A percentile compares a stretch with the other conserved stretches of the same genome.
Evolutionary conservation across 2,113 vertebrate species (phyloP).

Genomic region (Mobula birostris): DNA sequence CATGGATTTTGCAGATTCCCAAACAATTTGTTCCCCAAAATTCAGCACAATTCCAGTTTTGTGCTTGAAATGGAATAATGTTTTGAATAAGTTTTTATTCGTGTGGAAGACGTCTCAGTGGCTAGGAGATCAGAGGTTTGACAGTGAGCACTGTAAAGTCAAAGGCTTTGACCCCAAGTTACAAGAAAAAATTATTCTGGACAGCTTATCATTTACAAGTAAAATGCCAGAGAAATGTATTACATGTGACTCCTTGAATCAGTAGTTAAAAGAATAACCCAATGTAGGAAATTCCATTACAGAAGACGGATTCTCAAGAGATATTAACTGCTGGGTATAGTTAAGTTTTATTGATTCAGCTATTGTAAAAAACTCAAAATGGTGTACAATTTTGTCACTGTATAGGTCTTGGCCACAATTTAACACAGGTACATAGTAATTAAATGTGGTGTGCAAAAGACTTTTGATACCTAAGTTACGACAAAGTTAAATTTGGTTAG

Average conservation of each 20-base stretch:
- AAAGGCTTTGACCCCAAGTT: background rate
- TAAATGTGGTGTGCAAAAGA: background rate
- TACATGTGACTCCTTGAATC: background rate
- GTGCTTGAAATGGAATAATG: background rate
- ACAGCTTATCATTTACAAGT: background rate
- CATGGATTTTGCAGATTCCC: background rate
- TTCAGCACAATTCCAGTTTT: background rate
- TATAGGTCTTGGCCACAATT: background rate
- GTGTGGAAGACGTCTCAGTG: background rate
- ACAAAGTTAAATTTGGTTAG: background rate
- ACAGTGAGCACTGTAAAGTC: background rate
- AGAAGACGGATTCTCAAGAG: background rate
- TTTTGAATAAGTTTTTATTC: too few relatives aligned
- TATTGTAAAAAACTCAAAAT: background rate
- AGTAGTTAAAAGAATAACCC: background rate
- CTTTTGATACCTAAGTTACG: background rate
- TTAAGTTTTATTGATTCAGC: too few relatives aligned
- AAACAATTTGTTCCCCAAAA: background rate
- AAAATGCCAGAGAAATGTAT: background rate
- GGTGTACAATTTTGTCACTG: background rate
- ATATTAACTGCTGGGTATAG: background rate
- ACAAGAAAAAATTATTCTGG: background rate
- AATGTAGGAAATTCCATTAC: background rate
- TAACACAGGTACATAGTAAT: background rate
- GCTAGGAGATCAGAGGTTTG: background rate